Evolutionary conservation across 2,888 invertebrate species (phyloP), one percentile per base, ranked within the genome.

Genomic region (Drosophila niveifrons): DNA sequence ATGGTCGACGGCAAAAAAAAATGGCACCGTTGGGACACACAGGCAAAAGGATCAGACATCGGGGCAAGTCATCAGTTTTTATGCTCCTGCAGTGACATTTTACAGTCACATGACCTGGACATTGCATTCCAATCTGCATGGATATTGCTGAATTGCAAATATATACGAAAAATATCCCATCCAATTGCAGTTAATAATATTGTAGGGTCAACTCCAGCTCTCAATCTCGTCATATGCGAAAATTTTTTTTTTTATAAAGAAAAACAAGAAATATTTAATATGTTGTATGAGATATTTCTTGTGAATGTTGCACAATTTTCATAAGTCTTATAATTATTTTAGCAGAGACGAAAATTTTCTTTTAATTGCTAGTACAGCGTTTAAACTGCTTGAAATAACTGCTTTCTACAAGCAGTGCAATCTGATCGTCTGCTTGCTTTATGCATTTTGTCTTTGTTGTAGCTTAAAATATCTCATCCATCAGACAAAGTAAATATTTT

Each of bases 61-160:
- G 77, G 63, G 13, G 69, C 82, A 84, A 89, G 85, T 89, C 84
- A 87, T 85, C 88, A 87, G 72, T 79, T 88, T 88, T 85, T 88
- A 89, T 89, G 69, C 69, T 67, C 44, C 62, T 79, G 79, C 82
- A 79, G 85, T 85, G 85, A 77, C 82, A 83, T 84, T 78, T 69
- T 47, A 59, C 75, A 77, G 72, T 71, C 68, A 62, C 10, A 23
- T 46, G 57, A 48, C 13, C 46, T 39, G 53, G n/a, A 17, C 23
- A 36, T 57, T 47, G 15, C 29, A 18, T 51, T 10, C 53, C 63
- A 23, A 51, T 36, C 47, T 70, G 70, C 66, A 78, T 81, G 58
- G 41, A 61, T 75, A 79, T 78, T 75, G 75, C 44, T 39, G 29
- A 65, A 77, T 75, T 70, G 56, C 53, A 63, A 61, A 70, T 64